These are phyloP conservation scores for Sphaeramia orbicularis DNA, from an alignment of 2,797 vertebrate species.

Conservation along the genomic window DNA sequence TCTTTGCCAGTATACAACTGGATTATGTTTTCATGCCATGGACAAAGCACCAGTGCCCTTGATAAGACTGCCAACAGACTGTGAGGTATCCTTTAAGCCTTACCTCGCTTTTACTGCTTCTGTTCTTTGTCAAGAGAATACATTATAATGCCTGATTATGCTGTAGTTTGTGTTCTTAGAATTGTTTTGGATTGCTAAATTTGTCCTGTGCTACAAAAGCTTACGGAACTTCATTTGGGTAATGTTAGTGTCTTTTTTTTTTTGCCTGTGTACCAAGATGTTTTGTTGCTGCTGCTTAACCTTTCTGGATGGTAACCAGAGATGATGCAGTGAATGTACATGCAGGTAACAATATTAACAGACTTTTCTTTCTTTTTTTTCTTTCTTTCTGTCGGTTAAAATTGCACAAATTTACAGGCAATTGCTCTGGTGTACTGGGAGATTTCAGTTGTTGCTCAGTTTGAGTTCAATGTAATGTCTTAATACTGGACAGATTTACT, in stretches of 20 bases:
- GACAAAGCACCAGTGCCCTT: slow-evolving; percentile 23
- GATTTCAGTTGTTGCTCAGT: slow-evolving; percentile 20
- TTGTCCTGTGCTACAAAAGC: slow-evolving; percentile 19
- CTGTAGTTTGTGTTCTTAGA: slow-evolving; percentile 13
- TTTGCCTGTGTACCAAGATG: no score
- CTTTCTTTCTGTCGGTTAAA: slow-evolving; percentile 29
- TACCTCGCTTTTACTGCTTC: slow-evolving; percentile 40
- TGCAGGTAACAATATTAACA: slow-evolving; percentile 23
- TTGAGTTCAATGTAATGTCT: slow-evolving; percentile 35
- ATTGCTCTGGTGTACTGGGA: slow-evolving; percentile 11
- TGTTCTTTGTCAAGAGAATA: slow-evolving; percentile 23
- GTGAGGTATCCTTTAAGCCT: slow-evolving; percentile 21
- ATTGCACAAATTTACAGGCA: slow-evolving; percentile 9
- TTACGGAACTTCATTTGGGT: no score
- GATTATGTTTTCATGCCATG: background rate
- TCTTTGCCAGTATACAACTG: slow-evolving; percentile 16
- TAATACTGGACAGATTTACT: slow-evolving; percentile 19
- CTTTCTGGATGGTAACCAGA: slow-evolving; percentile 13
- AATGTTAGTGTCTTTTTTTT: background rate
- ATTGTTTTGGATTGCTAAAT: slow-evolving; percentile 20
- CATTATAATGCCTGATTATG: slow-evolving; percentile 38
- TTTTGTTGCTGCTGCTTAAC: slow-evolving; percentile 51
- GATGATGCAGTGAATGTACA: slow-evolving; percentile 55
- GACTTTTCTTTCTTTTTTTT: no score
- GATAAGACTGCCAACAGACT: slow-evolving; percentile 39